Evolutionary conservation across 2,888 invertebrate species (phyloP).

Genomic region (Atethmia centrago): DNA sequence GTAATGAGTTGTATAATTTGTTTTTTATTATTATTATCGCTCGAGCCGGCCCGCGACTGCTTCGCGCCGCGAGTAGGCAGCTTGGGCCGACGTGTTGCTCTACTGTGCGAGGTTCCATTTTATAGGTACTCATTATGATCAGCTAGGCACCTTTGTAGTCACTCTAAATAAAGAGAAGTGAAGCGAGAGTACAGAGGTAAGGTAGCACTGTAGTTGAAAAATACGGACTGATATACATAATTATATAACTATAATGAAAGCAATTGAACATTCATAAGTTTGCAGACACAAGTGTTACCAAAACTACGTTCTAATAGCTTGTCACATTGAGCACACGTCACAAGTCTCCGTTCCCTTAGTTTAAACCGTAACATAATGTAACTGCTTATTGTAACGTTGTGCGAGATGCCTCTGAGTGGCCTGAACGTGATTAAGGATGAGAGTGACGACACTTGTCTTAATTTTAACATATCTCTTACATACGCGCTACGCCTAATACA

Average conservation of each 20-base stretch:
- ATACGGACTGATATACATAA: background rate
- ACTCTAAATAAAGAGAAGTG: background rate
- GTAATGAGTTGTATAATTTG: conserved; percentile 68
- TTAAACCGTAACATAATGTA: background rate
- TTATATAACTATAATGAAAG: too few relatives aligned
- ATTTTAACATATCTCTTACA: conserved; percentile 2
- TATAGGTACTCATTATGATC: background rate
- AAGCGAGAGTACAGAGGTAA: background rate
- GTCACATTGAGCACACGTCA: background rate
- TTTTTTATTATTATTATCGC: conserved; percentile 66
- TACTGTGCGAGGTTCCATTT: background rate
- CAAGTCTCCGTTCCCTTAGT: background rate
- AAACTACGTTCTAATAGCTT: background rate
- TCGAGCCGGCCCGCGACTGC: conserved; percentile 1
- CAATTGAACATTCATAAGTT: background rate
- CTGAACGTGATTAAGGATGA: background rate
- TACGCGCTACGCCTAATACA: background rate
- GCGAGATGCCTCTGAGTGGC: too few relatives aligned
- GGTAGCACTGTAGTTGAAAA: background rate
- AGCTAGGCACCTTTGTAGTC: background rate
- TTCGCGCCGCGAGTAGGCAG: background rate
- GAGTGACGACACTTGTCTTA: conserved; percentile 13
- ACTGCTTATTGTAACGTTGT: conserved; percentile 7
- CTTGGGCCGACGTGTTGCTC: background rate
- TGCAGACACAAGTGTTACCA: background rate